phyloP scores from a whole-genome alignment of 2,888 invertebrate species.

The Archaeoteleia sp. region DNA sequence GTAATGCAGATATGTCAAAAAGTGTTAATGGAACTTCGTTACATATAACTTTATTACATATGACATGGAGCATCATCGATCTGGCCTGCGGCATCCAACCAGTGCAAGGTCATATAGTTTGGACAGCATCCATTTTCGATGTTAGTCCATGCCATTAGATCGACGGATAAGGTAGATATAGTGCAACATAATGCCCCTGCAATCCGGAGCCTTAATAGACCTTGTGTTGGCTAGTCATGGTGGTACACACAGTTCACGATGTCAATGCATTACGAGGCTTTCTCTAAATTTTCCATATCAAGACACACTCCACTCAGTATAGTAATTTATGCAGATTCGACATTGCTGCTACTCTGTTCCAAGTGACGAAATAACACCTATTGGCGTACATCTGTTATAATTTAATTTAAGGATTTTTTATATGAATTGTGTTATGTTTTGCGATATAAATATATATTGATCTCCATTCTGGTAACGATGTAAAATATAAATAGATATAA shows the following conservation, averaged over 20 bases:
- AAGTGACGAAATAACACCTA: neutral
- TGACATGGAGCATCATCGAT: conserved; percentile 11
- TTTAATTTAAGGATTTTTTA: too few species aligned
- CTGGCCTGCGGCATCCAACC: conserved; percentile 10
- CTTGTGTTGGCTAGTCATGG: conserved; percentile 34
- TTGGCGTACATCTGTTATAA: neutral
- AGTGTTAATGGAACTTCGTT: neutral
- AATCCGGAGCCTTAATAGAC: conserved; percentile 63
- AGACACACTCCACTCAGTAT: conserved; percentile 15
- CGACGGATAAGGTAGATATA: conserved; percentile 66
- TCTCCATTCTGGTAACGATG: too few species aligned
- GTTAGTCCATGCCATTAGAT: conserved; percentile 65
- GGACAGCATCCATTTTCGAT: conserved; percentile 60
- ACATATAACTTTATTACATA: too few species aligned
- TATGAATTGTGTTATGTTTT: too few species aligned
- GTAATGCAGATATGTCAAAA: too few species aligned
- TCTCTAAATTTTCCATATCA: conserved; percentile 45
- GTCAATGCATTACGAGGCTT: conserved; percentile 41
- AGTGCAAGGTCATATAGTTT: conserved; percentile 27
- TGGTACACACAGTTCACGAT: conserved; percentile 27
- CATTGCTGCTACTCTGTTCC: conserved; percentile 3
- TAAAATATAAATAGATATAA: too few species aligned
- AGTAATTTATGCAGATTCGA: conserved; percentile 29
- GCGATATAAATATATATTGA: too few species aligned
- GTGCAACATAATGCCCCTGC: conserved; percentile 63